Percentiles rank a stretch among this genome's conserved stretches.
These are phyloP conservation scores for Prochilodus magdalenae DNA, from an alignment of 2,113 vertebrate genomes.

Conservation along the genomic window DNA sequence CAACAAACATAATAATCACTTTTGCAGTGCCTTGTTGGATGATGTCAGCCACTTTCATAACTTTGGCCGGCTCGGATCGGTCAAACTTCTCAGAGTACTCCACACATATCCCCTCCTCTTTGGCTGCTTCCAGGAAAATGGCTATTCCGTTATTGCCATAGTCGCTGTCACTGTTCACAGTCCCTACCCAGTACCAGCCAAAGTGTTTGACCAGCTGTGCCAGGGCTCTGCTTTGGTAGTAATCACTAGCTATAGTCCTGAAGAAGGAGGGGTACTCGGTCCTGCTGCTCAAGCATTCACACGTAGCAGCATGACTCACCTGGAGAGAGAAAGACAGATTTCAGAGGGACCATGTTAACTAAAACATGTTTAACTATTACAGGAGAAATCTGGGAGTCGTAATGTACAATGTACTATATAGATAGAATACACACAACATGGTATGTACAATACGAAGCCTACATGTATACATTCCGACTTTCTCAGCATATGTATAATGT, in stretches of 20 bases:
- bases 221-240: slow-evolving; percentile 70
- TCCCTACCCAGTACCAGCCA: slow-evolving; percentile 78
- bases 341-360: not conserved
- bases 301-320: slow-evolving; percentile 77
- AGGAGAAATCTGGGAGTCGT: not conserved
- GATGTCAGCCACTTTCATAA: slow-evolving; percentile 69
- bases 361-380: not conserved
- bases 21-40: slow-evolving; percentile 68
- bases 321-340: slow-evolving; percentile 41
- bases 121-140: slow-evolving; percentile 69
- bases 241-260: slow-evolving; percentile 76
- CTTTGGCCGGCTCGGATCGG: slow-evolving; percentile 65
- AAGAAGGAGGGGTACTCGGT: slow-evolving; percentile 73
- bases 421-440: no score
- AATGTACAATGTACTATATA: no score
- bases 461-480: no score
- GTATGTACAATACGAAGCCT: no score
- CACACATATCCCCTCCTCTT: slow-evolving; percentile 74
- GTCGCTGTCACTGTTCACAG: slow-evolving; percentile 75
- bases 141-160: slow-evolving; percentile 80
- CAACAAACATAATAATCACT: slow-evolving; percentile 74
- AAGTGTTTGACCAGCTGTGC: slow-evolving; percentile 75
- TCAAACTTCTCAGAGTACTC: slow-evolving; percentile 73
- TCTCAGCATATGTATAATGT: no score
- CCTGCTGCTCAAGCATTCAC: slow-evolving; percentile 75